A percentile compares a stretch with the other conserved stretches of the same genome.
phyloP scores from a whole-genome alignment of 2,797 vertebrate species.

The Parotocinclus haroldoi region DNA sequence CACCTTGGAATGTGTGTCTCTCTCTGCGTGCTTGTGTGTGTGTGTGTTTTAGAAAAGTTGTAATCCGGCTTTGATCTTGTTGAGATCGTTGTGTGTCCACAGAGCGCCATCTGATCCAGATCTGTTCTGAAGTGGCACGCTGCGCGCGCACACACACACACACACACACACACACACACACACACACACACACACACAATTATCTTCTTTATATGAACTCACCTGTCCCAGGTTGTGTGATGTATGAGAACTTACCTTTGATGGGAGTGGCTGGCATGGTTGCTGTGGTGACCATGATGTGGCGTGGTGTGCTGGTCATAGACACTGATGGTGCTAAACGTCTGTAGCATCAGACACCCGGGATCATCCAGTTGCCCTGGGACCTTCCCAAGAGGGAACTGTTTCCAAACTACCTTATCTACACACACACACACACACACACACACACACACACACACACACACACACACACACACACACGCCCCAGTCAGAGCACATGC shows the following conservation, averaged over 20 bases:
- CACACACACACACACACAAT: neutral
- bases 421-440: slow-evolving; percentile 9
- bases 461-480: neutral
- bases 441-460: slow-evolving; percentile 7
- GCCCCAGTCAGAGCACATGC: neutral
- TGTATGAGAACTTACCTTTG: too few species aligned
- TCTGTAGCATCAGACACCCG: slow-evolving; percentile 81
- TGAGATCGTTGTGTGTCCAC: slow-evolving; percentile 68
- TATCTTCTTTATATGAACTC: too few species aligned
- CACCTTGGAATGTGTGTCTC: neutral
- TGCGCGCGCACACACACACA: slow-evolving; percentile 28
- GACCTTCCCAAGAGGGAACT: slow-evolving; percentile 83
- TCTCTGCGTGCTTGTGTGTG: slow-evolving; percentile 8
- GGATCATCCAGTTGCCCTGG: slow-evolving; percentile 90
- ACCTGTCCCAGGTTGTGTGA: too few species aligned
- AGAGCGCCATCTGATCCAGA: slow-evolving; percentile 57
- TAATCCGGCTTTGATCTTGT: slow-evolving; percentile 70
- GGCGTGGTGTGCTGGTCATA: slow-evolving; percentile 81
- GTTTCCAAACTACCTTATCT: slow-evolving; percentile 85
- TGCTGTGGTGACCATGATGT: slow-evolving; percentile 44
- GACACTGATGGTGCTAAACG: slow-evolving; percentile 81
- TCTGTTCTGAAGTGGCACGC: slow-evolving; percentile 47
- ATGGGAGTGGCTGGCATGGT: too few species aligned
- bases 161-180: slow-evolving; percentile 5
- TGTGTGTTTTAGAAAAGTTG: slow-evolving; percentile 64